Percentiles rank a stretch among this genome's conserved stretches.
Conservation (phyloP, 2,113 vertebrate species). For the Onychorhynchus coronatus region DNA sequence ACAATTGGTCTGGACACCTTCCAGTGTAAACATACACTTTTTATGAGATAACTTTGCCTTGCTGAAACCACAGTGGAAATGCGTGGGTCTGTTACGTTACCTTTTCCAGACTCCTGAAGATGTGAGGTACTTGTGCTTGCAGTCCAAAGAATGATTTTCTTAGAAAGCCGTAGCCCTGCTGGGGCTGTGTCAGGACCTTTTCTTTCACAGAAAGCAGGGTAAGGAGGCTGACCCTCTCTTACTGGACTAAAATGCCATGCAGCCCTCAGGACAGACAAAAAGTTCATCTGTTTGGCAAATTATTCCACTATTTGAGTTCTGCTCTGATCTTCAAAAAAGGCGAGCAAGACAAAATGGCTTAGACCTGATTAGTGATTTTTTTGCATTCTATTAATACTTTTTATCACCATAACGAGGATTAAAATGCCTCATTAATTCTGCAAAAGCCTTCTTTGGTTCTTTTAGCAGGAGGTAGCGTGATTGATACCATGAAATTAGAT, state of each 20-base stretch:
- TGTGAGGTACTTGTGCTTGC: neutral
- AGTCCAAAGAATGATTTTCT: neutral
- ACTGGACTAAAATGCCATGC: neutral
- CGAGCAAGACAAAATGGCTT: neutral
- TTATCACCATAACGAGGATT: neutral
- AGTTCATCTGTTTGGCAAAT: neutral
- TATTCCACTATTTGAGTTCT: neutral
- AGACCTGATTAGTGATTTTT: neutral
- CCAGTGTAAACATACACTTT: neutral
- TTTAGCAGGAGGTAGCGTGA: neutral
- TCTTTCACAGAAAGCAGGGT: neutral
- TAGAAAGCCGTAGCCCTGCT: neutral
- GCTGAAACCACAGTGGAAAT: neutral
- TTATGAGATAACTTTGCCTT: neutral
- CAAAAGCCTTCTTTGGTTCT: neutral
- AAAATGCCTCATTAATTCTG: neutral
- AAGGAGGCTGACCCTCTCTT: neutral
- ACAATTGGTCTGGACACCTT: neutral
- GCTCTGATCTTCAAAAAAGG: neutral
- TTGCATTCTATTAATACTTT: neutral
- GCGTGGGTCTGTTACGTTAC: rapidly evolving
- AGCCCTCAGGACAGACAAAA: neutral
- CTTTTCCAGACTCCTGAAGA: neutral
- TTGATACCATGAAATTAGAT: neutral
- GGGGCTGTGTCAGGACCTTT: neutral